Evolutionary conservation across 1,140 invertebrate genomes (phyloP), one percentile per base, ranked within the genome.

Genomic region (Tetramorium simillimum): DNA sequence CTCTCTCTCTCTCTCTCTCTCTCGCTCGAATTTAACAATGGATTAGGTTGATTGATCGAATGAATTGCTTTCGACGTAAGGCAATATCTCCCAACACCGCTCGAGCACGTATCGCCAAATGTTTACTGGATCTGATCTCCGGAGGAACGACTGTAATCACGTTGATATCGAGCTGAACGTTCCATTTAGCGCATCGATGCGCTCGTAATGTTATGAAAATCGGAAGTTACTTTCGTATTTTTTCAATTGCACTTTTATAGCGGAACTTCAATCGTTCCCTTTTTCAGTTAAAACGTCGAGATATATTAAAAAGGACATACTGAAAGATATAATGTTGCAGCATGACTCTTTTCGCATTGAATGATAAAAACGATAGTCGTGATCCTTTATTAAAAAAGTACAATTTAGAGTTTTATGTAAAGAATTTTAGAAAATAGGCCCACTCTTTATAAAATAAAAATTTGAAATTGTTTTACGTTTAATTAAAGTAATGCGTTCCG

Each of bases 61-160:
- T 85, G 46, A 91, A 88, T 90, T 90, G 87, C 75, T 91, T 88
- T 88, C 51, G 43, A 65, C 43, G 84, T 88, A 88, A 90, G 49
- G 73, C 72, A 85, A 78, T 86, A 88, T 88, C 65, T 69, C 24
- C 40, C 72, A 91, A 90, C 77, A 85, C 67, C 46, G 73, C 84
- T 91, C 82, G 86, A 82, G 86, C 89, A 90, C 82, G 86, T 90
- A 88, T 37, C 72, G 72, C 12, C 21, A 53, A 80, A 70, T 90
- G 69, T 91, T 90, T 91, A 85, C 69, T 5, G 40, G 18, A 43
- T 46, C 37, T 49, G 72, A 90, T 86, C 56, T 88, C 21, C 18
- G 65, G 10, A 62, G 53, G 9, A 51, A 76, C 58, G 24, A 58
- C 51, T 72, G 53, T 76, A 86, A 88, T 88, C 80, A 76, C 73